These are phyloP conservation scores for Psilopsiagon aymara DNA, from an alignment of 2,113 vertebrate genomes.

Conservation along the genomic window DNA sequence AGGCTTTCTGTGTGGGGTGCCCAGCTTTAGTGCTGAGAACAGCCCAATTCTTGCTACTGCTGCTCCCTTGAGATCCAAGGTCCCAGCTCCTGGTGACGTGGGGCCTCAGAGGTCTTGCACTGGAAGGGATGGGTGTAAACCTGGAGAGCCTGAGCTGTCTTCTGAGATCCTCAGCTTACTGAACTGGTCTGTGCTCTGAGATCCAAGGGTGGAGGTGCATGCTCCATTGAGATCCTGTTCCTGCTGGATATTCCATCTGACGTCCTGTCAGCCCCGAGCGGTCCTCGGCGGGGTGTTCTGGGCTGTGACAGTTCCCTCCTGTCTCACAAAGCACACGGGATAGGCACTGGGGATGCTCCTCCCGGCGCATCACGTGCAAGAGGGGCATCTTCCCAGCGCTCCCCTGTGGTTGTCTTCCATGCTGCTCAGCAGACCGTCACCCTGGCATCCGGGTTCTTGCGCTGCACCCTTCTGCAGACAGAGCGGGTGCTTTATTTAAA, in stretches of 20 bases:
- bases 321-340: not conserved
- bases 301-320: not conserved
- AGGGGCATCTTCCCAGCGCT: not conserved
- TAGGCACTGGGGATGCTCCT: not conserved
- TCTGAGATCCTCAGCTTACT: rapidly evolving
- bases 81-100: not conserved
- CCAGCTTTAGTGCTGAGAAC: not conserved
- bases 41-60: not conserved
- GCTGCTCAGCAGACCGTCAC: not conserved
- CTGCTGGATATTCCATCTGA: not conserved
- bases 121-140: not conserved
- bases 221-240: rapidly evolving
- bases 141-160: not conserved
- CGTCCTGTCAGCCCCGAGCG: not conserved
- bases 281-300: not conserved
- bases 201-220: not conserved
- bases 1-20: not conserved
- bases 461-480: not conserved
- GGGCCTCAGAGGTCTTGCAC: rapidly evolving
- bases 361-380: not conserved
- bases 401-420: rapidly evolving
- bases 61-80: not conserved
- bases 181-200: not conserved
- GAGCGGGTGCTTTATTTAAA: not conserved
- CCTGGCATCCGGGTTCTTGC: rapidly evolving